These are phyloP conservation scores for Troglohyphantes excavatus DNA, from an alignment of 2,888 invertebrate genomes.

Conservation along the genomic window DNA sequence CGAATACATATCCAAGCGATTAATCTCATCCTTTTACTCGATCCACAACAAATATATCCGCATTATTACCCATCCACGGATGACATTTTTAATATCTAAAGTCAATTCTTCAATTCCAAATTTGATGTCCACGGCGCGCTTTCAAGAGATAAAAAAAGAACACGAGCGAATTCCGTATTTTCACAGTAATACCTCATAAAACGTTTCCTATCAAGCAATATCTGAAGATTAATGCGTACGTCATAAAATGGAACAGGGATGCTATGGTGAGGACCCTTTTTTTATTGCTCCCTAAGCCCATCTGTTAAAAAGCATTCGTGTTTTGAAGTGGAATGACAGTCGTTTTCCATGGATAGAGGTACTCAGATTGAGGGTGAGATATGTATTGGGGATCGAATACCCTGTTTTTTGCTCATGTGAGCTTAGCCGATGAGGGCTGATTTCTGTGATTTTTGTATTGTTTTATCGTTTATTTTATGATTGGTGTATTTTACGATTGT, in stretches of 20 bases:
- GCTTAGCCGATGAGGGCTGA: too few species aligned
- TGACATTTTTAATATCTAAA: constrained; percentile 73
- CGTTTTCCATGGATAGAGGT: constrained; percentile 23
- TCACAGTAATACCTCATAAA: constrained; percentile 76
- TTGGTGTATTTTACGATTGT: too few species aligned
- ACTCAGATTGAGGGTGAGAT: constrained; percentile 50
- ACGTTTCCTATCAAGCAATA: constrained; percentile 74
- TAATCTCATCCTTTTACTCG: constrained; percentile 18
- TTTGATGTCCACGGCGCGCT: constrained; percentile 58
- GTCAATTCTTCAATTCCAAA: constrained; percentile 76
- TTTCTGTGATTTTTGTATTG: too few species aligned
- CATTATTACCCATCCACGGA: constrained; percentile 60
- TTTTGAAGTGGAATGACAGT: constrained; percentile 49
- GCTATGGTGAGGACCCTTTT: constrained; percentile 19
- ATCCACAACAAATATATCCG: constrained; percentile 39
- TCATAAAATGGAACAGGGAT: constrained; percentile 57
- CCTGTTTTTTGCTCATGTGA: not conserved
- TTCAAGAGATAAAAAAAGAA: constrained; percentile 41
- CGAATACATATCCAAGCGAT: not conserved
- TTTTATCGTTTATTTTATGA: too few species aligned
- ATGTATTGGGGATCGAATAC: not conserved
- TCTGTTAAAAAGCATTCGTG: constrained; percentile 61
- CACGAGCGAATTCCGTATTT: constrained; percentile 57
- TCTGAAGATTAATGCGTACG: constrained; percentile 72
- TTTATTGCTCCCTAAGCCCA: constrained; percentile 48